Conservation (phyloP, 2,113 vertebrate species). For the Nycticryphes semicollaris region DNA sequence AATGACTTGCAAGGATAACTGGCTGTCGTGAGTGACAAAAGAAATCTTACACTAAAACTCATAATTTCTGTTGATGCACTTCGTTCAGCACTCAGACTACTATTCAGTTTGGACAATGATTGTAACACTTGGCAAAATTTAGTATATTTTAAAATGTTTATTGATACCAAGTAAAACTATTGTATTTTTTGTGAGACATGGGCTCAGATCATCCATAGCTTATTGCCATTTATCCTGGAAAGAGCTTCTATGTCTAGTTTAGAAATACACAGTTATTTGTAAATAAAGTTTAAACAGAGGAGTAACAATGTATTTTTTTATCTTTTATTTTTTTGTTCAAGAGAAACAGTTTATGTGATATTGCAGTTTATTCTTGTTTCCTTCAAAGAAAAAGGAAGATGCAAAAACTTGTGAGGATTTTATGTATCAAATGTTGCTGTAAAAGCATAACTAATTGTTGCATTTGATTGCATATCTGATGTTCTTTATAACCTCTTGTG, state of each 20-base stretch:
- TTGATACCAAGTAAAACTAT: conserved; percentile 75
- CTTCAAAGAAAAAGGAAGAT: conserved; percentile 54
- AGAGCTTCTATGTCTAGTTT: conserved; percentile 76
- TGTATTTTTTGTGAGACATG: conserved; percentile 80
- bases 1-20: conserved; percentile 91
- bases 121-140: conserved; percentile 76
- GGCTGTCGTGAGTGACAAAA: conserved; percentile 27
- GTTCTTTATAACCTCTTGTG: conserved; percentile 9
- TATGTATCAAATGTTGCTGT: conserved; percentile 51
- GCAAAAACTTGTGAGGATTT: conserved; percentile 58
- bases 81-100: conserved; percentile 75
- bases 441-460: conserved; percentile 48
- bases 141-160: conserved; percentile 77
- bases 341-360: conserved; percentile 63
- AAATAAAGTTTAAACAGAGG: conserved; percentile 82
- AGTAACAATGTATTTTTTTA: conserved; percentile 85
- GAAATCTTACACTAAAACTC: conserved; percentile 64
- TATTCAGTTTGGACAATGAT: conserved; percentile 77
- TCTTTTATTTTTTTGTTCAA: conserved; percentile 77
- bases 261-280: conserved; percentile 76
- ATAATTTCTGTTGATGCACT: conserved; percentile 83
- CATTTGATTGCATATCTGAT: conserved; percentile 33
- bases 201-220: conserved; percentile 71
- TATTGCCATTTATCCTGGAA: conserved; percentile 63
- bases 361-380: conserved; percentile 61